Base-by-base conservation (phyloP, 2,888 invertebrate species). In the Therioaphis trifolii region DNA sequence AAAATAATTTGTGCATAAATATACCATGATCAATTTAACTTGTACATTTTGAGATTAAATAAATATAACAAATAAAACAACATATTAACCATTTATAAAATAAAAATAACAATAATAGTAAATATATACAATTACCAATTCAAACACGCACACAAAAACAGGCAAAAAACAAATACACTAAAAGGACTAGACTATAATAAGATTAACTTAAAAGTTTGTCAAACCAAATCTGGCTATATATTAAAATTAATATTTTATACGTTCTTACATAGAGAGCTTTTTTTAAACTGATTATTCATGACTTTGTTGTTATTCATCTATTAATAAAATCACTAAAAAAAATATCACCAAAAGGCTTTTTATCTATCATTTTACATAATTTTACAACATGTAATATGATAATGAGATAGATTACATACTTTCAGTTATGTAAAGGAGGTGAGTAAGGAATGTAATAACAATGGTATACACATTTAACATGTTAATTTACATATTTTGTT, bases 131-230 rank as follows among this genome's bases (percentile, higher is more conserved):
- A 52, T 43, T 12, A 29, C 40, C n/a, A 43, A 21, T 27, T 71
- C 14, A 27, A 21, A 40, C 24, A 78, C 15, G 4, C 49, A 24
- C 15, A 77, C n/a, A 35, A 46, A 18, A 78, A 68, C 29, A 55
- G 18, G 69, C 14, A 69, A 71, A 66, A 75, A 69, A 55, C 11
- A 40, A 82, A 66, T 15, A 72, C 12, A 35, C n/a, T 63, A 52
- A 63, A 29, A 82, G 21, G 63, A 82, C 82, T 82, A 82, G 82
- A 82, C 63, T 46, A 80, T 72, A 40, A 24, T n/a, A 35, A 49
- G 7, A 40, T 55, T 55, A 55, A 78, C 24, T 18, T 43, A 68
- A 68, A 24, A 66, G 24, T 63, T 72, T 72, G 5, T 71, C 4
- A 18, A 24, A 52, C 52, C n/a, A 63, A 58, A 9, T 71, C 71